Evolutionary conservation across 2,797 vertebrate species (phyloP), one percentile per base, ranked within the genome.

Genomic region (Paedocypris micromegethes): DNA sequence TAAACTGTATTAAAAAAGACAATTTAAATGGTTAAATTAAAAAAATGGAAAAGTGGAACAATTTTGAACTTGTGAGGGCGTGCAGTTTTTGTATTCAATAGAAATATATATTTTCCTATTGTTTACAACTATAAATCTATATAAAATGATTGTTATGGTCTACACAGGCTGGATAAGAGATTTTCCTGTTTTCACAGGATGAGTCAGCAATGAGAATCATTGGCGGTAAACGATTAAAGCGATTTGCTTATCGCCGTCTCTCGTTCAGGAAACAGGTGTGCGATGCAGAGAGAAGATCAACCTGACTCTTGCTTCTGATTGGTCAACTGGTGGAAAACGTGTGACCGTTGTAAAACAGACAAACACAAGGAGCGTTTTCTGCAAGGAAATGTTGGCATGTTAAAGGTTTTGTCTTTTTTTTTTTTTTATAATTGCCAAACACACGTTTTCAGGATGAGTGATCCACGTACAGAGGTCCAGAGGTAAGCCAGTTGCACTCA

Each of bases 281-380:
- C 45, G 56, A 23, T 45, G 23, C 23, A 1, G 23, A 23, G 23
- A 23, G 23, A 23, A 23, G 23, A 57, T n/a, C 41, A 4, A 39
- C 5, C n/a, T 9, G 5, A 44, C 43, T 4, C 57, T 9, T 2
- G 3, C 9, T 6, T 61, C n/a, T 42, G 66, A 68, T 61, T 54
- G 58, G 58, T 9, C 7, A 5, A 47, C 47, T 47, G 23, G 23
- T 23, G 23, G 23, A 1, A 23, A 23, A 23, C 23, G 23, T 23
- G 23, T 23, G 23, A 23, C 58, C 0, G 5, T 47, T 1, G 2
- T 61, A 68, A 68, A 68, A 9, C 44, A 9, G 57, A 51, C 55
- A 52, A 58, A 67, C 55, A 67, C n/a, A 6, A 6, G 9, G 43
- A 60, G 42, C 66, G 37, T 58, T 40, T 60, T 60, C 66, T 47